A percentile compares a stretch with the other conserved stretches of the same genome.
Conservation (phyloP, 2,797 vertebrate genomes). For the Dromococcyx pavoninus region DNA sequence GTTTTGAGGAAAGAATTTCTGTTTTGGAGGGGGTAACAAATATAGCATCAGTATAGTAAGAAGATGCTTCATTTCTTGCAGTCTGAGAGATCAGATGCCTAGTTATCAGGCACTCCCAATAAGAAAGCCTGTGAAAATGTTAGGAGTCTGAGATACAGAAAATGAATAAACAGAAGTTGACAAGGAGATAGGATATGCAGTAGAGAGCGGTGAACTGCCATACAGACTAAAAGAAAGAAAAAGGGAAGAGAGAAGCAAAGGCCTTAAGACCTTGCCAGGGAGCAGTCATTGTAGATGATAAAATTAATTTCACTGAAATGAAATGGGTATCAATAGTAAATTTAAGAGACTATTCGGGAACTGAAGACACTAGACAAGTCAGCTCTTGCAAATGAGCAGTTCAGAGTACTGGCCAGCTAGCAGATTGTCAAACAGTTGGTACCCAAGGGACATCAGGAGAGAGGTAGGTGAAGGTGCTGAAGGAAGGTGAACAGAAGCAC, state of each 20-base stretch:
- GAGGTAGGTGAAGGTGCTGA: not conserved
- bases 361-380: not conserved
- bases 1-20: not conserved
- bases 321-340: not conserved
- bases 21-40: slow-evolving; percentile 5
- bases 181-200: not conserved
- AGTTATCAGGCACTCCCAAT: not conserved
- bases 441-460: not conserved
- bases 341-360: not conserved
- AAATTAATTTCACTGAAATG: not conserved
- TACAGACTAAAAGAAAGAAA: not conserved
- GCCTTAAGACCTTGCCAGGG: not conserved
- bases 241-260: not conserved
- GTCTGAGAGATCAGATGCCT: not conserved
- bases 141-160: not conserved
- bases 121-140: not conserved
- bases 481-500: not conserved
- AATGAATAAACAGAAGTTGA: not conserved
- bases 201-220: not conserved
- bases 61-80: not conserved
- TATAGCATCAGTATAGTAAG: not conserved
- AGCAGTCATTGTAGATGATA: not conserved
- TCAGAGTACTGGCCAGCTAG: not conserved
- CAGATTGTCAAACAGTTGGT: not conserved
- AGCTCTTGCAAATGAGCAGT: not conserved